Percentiles rank a stretch among this genome's conserved stretches.
Evolutionary conservation across 2,888 invertebrate genomes (phyloP).

Genomic region (Cheilosia variabilis): DNA sequence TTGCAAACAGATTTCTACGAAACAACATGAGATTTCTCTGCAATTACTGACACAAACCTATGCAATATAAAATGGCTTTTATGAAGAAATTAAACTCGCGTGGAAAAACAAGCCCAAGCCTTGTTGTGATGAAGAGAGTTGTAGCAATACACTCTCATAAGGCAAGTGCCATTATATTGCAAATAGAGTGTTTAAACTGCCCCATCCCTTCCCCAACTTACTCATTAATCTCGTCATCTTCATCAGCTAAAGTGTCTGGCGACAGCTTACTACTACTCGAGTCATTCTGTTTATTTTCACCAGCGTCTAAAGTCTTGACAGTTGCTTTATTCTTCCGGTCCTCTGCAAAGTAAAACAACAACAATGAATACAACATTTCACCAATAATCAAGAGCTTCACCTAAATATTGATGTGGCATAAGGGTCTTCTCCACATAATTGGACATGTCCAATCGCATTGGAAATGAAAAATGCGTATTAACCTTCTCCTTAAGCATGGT

Average conservation of each 20-base stretch:
- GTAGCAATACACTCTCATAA: too few relatives aligned
- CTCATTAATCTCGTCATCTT: conserved; percentile 90
- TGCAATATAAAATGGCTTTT: too few relatives aligned
- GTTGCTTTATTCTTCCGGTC: conserved; percentile 85
- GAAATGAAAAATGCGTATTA: conserved; percentile 98
- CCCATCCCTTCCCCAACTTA: conserved; percentile 83
- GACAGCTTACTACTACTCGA: conserved; percentile 41
- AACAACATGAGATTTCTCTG: too few relatives aligned
- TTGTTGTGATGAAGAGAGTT: too few relatives aligned
- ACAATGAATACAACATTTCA: neutral
- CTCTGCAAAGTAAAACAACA: conserved; percentile 83
- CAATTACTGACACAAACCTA: too few relatives aligned
- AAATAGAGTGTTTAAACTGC: neutral
- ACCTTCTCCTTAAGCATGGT: conserved; percentile 99
- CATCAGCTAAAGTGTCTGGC: conserved; percentile 77
- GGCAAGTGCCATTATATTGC: too few relatives aligned
- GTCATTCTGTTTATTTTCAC: conserved; percentile 73
- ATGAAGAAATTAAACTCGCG: too few relatives aligned
- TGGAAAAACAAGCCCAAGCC: too few relatives aligned
- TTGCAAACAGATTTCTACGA: too few relatives aligned
- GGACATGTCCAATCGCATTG: conserved; percentile 95
- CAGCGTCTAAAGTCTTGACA: conserved; percentile 76
- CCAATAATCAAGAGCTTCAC: conserved; percentile 81
- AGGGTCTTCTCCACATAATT: conserved; percentile 97
- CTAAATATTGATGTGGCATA: conserved; percentile 94